Conservation (phyloP, 2,888 invertebrate genomes). For the Pterostichus niger region DNA sequence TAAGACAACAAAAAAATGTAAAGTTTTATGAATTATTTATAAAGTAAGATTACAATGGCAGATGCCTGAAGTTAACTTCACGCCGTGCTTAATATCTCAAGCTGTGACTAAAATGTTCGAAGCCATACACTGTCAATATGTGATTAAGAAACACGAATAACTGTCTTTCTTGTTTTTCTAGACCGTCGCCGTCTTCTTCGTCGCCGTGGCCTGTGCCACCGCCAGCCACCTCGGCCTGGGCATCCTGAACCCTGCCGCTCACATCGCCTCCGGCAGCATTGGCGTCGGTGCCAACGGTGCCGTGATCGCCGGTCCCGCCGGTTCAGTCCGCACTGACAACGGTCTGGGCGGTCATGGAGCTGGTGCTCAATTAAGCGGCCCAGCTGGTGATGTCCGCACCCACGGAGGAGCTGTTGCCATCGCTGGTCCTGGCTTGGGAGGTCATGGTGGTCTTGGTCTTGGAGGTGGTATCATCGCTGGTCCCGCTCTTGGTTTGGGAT, state of each 20-base stretch:
- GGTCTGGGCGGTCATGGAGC: constrained; percentile 68
- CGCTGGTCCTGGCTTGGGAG: constrained; percentile 49
- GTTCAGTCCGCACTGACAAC: constrained; percentile 65
- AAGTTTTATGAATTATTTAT: too few relatives aligned
- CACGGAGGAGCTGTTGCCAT: constrained; percentile 55
- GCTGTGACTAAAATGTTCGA: too few relatives aligned
- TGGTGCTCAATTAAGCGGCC: constrained; percentile 64
- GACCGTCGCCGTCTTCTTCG: constrained; percentile 56
- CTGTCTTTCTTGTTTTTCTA: constrained; percentile 20
- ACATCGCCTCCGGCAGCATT: constrained; percentile 55
- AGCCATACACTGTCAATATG: too few relatives aligned
- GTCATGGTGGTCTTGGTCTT: constrained; percentile 65
- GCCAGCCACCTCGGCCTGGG: constrained; percentile 51
- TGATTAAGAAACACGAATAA: not conserved
- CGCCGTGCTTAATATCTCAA: too few relatives aligned
- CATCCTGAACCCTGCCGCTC: constrained; percentile 32
- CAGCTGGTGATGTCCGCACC: constrained; percentile 62
- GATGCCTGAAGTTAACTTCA: too few relatives aligned
- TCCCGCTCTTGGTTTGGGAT: constrained; percentile 53
- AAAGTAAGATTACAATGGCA: too few relatives aligned
- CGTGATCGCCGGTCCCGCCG: constrained; percentile 67
- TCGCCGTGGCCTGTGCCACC: constrained; percentile 32
- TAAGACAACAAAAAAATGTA: too few relatives aligned
- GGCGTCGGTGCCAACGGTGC: constrained; percentile 64
- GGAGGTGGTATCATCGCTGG: constrained; percentile 49